Evolutionary conservation across 1,140 invertebrate species (phyloP).

Genomic region (Drosophila hydei): DNA sequence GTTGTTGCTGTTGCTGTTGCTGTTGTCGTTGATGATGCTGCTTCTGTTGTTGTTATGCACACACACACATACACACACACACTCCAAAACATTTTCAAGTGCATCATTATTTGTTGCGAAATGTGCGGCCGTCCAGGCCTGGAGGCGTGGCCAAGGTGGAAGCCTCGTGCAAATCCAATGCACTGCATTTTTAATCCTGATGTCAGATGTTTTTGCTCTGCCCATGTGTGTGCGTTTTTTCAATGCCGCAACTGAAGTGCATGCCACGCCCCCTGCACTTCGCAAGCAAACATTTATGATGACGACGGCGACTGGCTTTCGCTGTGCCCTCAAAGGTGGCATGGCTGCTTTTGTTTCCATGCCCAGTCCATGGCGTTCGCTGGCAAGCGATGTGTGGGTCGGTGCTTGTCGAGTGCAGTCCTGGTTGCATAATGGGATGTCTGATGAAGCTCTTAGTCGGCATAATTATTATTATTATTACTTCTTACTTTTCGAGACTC

Average conservation of each 20-base stretch:
- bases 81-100: slow-evolving; percentile 67
- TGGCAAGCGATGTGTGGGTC: slow-evolving; percentile 59
- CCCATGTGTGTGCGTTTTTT: slow-evolving; percentile 34
- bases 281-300: slow-evolving; percentile 80
- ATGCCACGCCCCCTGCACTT: slow-evolving; percentile 70
- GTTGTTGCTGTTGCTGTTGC: slow-evolving; percentile 36
- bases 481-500: slow-evolving; percentile 21
- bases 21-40: slow-evolving; percentile 49
- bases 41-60: slow-evolving; percentile 54
- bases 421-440: slow-evolving; percentile 79
- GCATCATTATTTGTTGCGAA: slow-evolving; percentile 82
- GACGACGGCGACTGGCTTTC: slow-evolving; percentile 38
- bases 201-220: slow-evolving; percentile 63
- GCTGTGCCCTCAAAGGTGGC: slow-evolving; percentile 68
- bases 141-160: slow-evolving; percentile 21
- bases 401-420: slow-evolving; percentile 71
- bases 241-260: slow-evolving; percentile 77
- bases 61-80: slow-evolving; percentile 57
- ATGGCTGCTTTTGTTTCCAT: slow-evolving; percentile 64
- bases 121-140: slow-evolving; percentile 22
- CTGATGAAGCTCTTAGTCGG: slow-evolving; percentile 82
- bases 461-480: slow-evolving; percentile 77
- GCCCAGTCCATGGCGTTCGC: neutral
- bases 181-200: slow-evolving; percentile 80
- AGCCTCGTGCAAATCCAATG: slow-evolving; percentile 73